Evolutionary conservation across 2,113 vertebrate species (phyloP), one percentile per base, ranked within the genome.

Genomic region (Seriola aureovittata): DNA sequence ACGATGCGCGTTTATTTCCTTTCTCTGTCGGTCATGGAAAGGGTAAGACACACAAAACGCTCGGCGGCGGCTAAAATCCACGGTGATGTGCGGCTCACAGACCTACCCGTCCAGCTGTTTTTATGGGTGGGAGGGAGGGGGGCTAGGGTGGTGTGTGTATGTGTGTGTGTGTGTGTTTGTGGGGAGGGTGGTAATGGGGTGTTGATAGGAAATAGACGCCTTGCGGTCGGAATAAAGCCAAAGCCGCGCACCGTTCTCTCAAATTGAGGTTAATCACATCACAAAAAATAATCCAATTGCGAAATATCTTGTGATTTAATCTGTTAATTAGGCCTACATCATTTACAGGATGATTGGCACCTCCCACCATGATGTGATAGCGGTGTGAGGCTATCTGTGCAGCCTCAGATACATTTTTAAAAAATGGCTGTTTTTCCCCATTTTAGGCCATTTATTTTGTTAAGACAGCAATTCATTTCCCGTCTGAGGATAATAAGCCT

Each of bases 81-180:
- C 52, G 55, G 32, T 0, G 73, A 68, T 62, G 71, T 23, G 9
- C 58, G 71, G 66, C 42, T 13, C 81, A 46, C 84, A 12, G 36
- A 85, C 78, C 10, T 29, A 40, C 87, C 84, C 76, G 75, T 90
- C 93, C 94, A 94, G 94, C 93, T 96, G 93, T 94, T 93, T 92
- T 88, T 86, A 89, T 80, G 84, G 90, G 91, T 23, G 89, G 88
- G 67, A 48, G 74, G 86, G 10, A 32, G 44, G 10, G 11, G 3
- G 66, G 5, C 32, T 4, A 4, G 60, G 55, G 75, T 8, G 63
- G 40, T 8, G 70, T 19, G 69, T 17, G 34, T 52, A n/a, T 36
- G 69, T 40, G 46, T 50, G 48, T 19, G 21, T 4, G 58, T 5
- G 62, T 16, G 21, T 59, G 60, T 75, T 81, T 42, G 85, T 11